Percentiles rank a stretch among this genome's conserved stretches.
Evolutionary conservation across 2,113 vertebrate genomes (phyloP).

Genomic region (Leiothrix lutea): DNA sequence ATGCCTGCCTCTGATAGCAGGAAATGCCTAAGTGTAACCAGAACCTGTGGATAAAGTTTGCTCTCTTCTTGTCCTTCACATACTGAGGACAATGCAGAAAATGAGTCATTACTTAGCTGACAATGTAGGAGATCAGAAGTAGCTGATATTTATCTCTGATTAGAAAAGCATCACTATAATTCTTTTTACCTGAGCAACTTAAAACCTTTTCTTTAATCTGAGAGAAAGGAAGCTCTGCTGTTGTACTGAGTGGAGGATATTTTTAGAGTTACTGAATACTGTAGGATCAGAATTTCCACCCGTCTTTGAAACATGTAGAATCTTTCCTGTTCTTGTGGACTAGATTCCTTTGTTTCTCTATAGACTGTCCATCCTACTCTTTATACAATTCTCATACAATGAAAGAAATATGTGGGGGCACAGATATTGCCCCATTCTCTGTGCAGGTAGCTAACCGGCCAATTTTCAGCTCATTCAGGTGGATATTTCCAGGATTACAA

Average conservation of each 20-base stretch:
- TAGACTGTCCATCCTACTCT: not conserved
- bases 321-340: not conserved
- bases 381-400: not conserved
- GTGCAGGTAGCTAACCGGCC: not conserved
- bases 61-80: constrained; percentile 30
- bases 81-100: constrained; percentile 56
- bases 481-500: not conserved
- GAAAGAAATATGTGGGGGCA: not conserved
- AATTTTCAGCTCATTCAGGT: not conserved
- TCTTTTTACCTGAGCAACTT: constrained; percentile 60
- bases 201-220: constrained; percentile 56
- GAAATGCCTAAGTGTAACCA: constrained; percentile 14
- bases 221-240: constrained; percentile 45
- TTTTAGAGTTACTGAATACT: constrained; percentile 26
- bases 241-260: constrained; percentile 1
- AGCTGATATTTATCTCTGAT: constrained; percentile 67
- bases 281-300: constrained; percentile 30
- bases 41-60: constrained; percentile 65
- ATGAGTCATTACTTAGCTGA: constrained; percentile 60
- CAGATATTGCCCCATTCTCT: not conserved
- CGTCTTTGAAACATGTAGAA: not conserved
- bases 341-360: not conserved
- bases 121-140: constrained; percentile 56
- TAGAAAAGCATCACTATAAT: constrained; percentile 15
- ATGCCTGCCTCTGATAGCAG: constrained; percentile 2